These are phyloP conservation scores for Micoletzkya japonica DNA, from an alignment of 2,888 invertebrate species.

Conservation along the genomic window DNA sequence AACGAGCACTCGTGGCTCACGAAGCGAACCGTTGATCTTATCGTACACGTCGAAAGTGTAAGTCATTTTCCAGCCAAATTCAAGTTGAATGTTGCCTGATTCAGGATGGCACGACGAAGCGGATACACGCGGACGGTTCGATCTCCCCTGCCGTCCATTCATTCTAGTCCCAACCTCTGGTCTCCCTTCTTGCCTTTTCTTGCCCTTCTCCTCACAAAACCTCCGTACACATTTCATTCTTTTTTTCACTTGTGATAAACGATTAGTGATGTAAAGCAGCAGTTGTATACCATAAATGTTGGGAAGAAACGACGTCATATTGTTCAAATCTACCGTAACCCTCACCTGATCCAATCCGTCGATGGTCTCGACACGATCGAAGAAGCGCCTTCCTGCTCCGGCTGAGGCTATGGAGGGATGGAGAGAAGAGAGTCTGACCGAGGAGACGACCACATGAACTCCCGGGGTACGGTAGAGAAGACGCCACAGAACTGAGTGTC, in stretches of 20 bases:
- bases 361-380: conserved; percentile 25
- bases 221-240: neutral
- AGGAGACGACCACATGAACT: neutral
- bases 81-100: neutral
- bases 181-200: neutral
- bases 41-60: conserved; percentile 22
- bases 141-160: neutral
- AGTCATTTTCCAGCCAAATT: no score
- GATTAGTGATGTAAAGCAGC: neutral
- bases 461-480: conserved; percentile 5
- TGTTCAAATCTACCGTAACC: neutral
- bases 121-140: conserved; percentile 4
- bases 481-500: conserved; percentile 4
- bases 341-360: conserved; percentile 24
- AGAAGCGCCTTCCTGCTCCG: conserved; percentile 30
- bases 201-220: neutral
- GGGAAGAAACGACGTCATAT: neutral
- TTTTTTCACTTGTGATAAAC: neutral
- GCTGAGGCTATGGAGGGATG: conserved; percentile 1
- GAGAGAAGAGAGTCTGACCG: conserved; percentile 16
- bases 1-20: conserved; percentile 60
- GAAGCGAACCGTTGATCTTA: conserved; percentile 30
- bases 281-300: neutral
- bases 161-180: neutral
- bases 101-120: conserved; percentile 9